phyloP scores from a whole-genome alignment of 2,888 invertebrate species.

The Corythucha ciliata region DNA sequence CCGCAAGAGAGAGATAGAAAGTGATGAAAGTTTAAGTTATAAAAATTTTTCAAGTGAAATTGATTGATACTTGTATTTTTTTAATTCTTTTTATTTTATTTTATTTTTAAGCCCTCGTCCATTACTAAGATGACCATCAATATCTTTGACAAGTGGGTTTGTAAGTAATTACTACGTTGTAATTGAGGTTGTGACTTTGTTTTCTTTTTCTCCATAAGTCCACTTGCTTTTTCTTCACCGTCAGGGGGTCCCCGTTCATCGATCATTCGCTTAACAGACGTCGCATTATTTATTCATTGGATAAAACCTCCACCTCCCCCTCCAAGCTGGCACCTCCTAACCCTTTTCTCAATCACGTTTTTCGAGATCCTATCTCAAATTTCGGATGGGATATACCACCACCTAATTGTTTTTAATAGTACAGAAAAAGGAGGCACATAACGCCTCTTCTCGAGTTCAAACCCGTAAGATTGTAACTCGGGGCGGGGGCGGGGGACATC shows the following conservation, averaged over 20 bases:
- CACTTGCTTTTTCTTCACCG: slow-evolving; percentile 20
- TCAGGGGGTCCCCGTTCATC: slow-evolving; percentile 20
- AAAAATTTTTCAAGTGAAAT: too few relatives aligned
- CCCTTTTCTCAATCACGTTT: background rate
- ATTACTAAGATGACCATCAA: slow-evolving; percentile 22
- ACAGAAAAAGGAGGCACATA: too few relatives aligned
- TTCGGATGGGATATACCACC: too few relatives aligned
- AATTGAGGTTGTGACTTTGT: slow-evolving; percentile 23
- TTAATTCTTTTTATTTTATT: too few relatives aligned
- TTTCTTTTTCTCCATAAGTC: slow-evolving; percentile 10
- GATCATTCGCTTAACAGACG: slow-evolving; percentile 19
- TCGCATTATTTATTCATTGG: slow-evolving; percentile 25
- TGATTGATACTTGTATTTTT: too few relatives aligned
- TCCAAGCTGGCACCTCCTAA: background rate
- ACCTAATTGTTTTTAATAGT: too few relatives aligned
- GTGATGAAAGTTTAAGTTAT: too few relatives aligned
- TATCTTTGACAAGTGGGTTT: slow-evolving; percentile 17
- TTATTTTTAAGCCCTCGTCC: too few relatives aligned
- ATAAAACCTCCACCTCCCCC: slow-evolving; percentile 11
- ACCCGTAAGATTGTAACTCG: too few relatives aligned
- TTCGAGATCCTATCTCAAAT: slow-evolving; percentile 17
- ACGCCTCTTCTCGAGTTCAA: too few relatives aligned
- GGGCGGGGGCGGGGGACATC: too few relatives aligned
- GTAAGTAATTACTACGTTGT: slow-evolving; percentile 23
- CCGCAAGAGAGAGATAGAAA: too few relatives aligned